phyloP scores from a whole-genome alignment of 23 tunicate species.

The Clavelina lepadiformis region DNA sequence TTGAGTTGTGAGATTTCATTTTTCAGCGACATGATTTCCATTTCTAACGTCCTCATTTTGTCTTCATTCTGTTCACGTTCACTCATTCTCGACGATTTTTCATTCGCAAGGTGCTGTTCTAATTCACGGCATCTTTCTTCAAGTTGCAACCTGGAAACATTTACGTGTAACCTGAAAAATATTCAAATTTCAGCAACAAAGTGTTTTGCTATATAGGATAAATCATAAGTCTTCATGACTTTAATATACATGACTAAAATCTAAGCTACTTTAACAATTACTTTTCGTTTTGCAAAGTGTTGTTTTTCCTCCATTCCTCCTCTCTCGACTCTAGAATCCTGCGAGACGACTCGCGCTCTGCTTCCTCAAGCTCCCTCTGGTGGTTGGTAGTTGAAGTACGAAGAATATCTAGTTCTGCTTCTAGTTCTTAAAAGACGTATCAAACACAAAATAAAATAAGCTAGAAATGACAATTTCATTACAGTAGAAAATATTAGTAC shows the following conservation, averaged over 20 bases:
- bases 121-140: slow-evolving; percentile 63
- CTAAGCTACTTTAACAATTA: neutral
- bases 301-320: slow-evolving; percentile 82
- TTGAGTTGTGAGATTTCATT: slow-evolving; percentile 40
- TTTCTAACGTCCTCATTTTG: slow-evolving; percentile 26
- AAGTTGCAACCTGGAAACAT: slow-evolving; percentile 10
- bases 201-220: neutral
- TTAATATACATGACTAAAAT: too few relatives aligned
- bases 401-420: slow-evolving; percentile 60
- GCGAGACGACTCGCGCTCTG: slow-evolving; percentile 52
- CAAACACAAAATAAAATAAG: too few relatives aligned
- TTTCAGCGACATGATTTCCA: slow-evolving; percentile 19
- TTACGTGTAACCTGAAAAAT: neutral
- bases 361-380: slow-evolving; percentile 46
- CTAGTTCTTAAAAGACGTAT: slow-evolving; percentile 22
- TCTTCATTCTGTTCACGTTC: slow-evolving; percentile 68
- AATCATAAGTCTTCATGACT: neutral
- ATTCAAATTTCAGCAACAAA: neutral
- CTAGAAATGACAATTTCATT: too few relatives aligned
- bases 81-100: slow-evolving; percentile 24
- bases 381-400: slow-evolving; percentile 29
- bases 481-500: too few relatives aligned
- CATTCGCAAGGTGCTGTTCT: slow-evolving; percentile 39
- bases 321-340: slow-evolving; percentile 59
- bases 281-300: slow-evolving; percentile 56